Evolutionary conservation across 2,113 vertebrate genomes (phyloP), one percentile per base, ranked within the genome.

Genomic region (Dasypus novemcinctus): DNA sequence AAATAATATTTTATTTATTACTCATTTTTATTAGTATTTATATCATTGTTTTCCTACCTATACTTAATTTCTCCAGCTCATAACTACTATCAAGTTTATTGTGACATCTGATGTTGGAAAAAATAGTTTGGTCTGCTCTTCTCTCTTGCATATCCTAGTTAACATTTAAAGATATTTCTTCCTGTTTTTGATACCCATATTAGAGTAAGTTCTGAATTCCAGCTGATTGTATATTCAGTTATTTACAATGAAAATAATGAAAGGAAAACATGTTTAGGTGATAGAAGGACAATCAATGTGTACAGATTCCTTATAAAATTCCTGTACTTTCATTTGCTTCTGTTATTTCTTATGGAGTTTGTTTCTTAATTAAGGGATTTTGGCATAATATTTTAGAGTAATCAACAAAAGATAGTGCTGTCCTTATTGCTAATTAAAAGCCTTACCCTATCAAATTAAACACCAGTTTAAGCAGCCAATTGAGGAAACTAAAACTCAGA

Each of bases 291-390:
- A 27, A 31, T 49, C 86, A 52, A 63, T 31, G 5, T 54, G 1
- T 4, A 66, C 4, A 82, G 1, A 2, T 66, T 82, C n/a, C 71
- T 81, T 78, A 38, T 25, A 91, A 25, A 57, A 20, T 46, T 13
- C 12, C 52, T 83, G 14, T 4, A 61, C 15, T 66, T 61, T 66
- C 61, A 76, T 72, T 90, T 84, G 31, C 4, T 31, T 63, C n/a
- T 79, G 46, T 36, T 80, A 86, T 52, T 87, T 69, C 7, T 57
- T 92, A 54, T 74, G 46, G 33, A 72, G n/a, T 86, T 83, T 90
- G 31, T 81, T 92, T 89, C 27, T 43, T 72, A 92, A 64, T 83
- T 87, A 91, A 94, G 29, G 2, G 2, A 94, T 21, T 86, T 82
- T 49, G 41, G 4, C 31, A 86, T 94, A 57, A 38, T n/a, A 63